Conservation (phyloP, 2,888 invertebrate genomes). For the Melitaea athalia region DNA sequence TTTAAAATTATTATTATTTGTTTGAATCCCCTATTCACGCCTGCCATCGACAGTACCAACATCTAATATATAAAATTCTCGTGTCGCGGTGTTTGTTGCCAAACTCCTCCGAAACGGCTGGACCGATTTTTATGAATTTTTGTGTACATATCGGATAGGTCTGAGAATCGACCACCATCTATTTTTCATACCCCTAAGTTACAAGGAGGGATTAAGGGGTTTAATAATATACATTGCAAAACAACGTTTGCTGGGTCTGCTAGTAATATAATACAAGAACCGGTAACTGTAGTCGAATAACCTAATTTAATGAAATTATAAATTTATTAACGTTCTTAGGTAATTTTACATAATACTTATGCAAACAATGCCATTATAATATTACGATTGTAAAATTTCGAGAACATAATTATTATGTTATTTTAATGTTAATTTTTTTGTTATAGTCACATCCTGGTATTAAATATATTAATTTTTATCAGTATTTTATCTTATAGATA, state of each 20-base stretch:
- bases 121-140: too few relatives aligned
- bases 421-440: not conserved
- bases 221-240: too few relatives aligned
- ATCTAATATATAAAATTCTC: too few relatives aligned
- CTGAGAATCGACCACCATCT: too few relatives aligned
- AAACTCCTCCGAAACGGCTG: too few relatives aligned
- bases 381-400: not conserved
- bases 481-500: not conserved
- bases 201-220: too few relatives aligned
- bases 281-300: not conserved
- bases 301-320: not conserved
- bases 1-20: conserved; percentile 63
- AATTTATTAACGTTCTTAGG: not conserved
- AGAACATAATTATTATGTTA: not conserved
- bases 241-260: too few relatives aligned
- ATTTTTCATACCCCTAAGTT: too few relatives aligned
- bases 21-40: conserved; percentile 53
- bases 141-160: too few relatives aligned
- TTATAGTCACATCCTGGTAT: not conserved
- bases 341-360: not conserved
- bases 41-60: conserved; percentile 19
- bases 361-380: conserved; percentile 1
- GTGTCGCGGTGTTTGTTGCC: too few relatives aligned
- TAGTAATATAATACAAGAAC: too few relatives aligned
- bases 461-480: not conserved